Evolutionary conservation across 2,113 vertebrate species (phyloP).

Genomic region (Lasiurus cinereus): DNA sequence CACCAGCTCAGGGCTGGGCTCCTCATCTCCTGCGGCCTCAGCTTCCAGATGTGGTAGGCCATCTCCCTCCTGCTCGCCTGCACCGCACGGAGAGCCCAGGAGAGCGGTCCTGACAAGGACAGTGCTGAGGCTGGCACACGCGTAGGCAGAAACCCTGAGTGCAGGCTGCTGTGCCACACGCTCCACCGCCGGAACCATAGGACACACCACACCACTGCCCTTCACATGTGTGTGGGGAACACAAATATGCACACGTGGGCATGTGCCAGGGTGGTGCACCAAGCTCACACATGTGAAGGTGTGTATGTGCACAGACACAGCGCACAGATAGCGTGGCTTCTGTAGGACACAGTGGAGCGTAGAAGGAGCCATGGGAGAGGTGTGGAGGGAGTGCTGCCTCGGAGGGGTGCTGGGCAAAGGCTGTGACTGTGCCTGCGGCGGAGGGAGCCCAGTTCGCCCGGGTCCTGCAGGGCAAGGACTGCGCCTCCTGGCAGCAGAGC

Average conservation of each 20-base stretch:
- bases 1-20: neutral
- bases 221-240: fast-evolving
- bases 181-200: fast-evolving
- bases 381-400: too few species aligned
- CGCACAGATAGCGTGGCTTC: neutral
- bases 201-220: neutral
- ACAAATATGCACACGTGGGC: fast-evolving
- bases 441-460: neutral
- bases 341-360: fast-evolving
- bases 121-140: neutral
- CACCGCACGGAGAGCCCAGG: neutral
- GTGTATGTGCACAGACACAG: neutral
- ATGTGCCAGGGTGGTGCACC: fast-evolving
- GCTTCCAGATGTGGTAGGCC: neutral
- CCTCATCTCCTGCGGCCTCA: neutral
- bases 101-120: neutral
- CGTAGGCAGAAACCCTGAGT: neutral
- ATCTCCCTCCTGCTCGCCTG: neutral
- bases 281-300: neutral
- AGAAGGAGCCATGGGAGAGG: too few species aligned
- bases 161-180: too few species aligned
- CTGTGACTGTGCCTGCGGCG: neutral
- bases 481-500: neutral
- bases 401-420: fast-evolving
- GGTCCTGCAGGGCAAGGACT: neutral